A percentile compares a stretch with the other conserved stretches of the same genome.
These are phyloP conservation scores for Catharus ustulatus DNA, from an alignment of 2,797 vertebrate genomes.

Conservation along the genomic window DNA sequence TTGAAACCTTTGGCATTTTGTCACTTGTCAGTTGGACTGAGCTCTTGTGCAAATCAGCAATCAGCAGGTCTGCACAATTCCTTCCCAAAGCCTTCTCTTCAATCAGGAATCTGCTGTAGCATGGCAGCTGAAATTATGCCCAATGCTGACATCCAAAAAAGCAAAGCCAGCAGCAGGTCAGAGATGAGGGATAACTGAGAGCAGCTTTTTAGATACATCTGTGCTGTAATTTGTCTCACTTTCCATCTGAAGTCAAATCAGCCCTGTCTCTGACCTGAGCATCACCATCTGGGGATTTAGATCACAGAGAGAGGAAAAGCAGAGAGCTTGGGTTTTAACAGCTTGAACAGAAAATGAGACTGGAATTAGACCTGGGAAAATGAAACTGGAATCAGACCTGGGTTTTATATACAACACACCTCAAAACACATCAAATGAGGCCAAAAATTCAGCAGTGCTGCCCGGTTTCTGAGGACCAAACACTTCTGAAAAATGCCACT, in stretches of 20 bases:
- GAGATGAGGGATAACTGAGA: neutral
- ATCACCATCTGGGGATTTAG: neutral
- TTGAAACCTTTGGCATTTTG: neutral
- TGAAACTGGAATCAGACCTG: neutral
- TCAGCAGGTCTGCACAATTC: neutral
- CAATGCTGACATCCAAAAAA: neutral
- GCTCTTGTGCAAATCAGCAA: neutral
- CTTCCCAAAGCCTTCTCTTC: neutral
- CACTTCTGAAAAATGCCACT: neutral
- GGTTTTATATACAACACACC: neutral
- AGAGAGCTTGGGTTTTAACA: neutral
- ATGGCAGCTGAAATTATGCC: neutral
- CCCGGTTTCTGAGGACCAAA: neutral
- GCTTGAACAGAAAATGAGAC: neutral
- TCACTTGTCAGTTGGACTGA: neutral
- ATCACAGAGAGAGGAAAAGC: neutral
- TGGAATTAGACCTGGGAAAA: neutral
- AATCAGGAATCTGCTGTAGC: neutral
- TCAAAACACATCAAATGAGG: neutral
- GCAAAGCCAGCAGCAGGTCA: neutral
- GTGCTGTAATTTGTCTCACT: slow-evolving; percentile 7
- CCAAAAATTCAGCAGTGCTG: neutral
- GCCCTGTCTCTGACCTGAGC: neutral
- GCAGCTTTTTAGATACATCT: neutral
- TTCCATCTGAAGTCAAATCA: neutral